Base-by-base conservation (phyloP, 2,113 vertebrate species). In the Pterocles gutturalis region DNA sequence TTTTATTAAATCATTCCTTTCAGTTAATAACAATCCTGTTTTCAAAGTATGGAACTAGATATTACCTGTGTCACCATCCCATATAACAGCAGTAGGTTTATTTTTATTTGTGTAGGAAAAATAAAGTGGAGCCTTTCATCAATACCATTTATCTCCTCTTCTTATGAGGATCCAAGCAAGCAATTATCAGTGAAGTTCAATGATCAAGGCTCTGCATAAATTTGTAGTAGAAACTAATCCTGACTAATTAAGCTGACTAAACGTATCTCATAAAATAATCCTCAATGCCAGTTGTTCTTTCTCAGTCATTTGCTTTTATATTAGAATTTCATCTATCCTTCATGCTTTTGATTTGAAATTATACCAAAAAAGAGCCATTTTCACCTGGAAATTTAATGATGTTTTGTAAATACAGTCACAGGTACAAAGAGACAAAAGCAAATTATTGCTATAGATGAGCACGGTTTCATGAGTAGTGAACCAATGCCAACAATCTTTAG, bases 231-330 rank as follows among this genome's bases (percentile, higher is more conserved):
- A 88, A 90, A 66, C 24, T 70, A 88, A 93, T 86, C 38, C 75
- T 80, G 51, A 85, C 78, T 94, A 91, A 96, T 95, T 95, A 93
- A 87, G 87, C 70, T 70, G 36, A 83, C 51, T 62, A 90, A 91
- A 79, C n/a, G 5, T 51, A 66, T 71, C 54, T 34, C 57, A 88
- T 93, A 57, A 73, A 83, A 72, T 54, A 76, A 81, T 82, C 57
- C 12, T 79, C 41, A 46, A 10, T 75, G 54, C 28, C 29, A 76
- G 34, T 41, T 61, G 53, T 76, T 91, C 25, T 85, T 89, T 84
- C 28, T 66, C 66, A 64, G 2, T 36, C 36, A 45, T 79, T 89
- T 77, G 8, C 28, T 83, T 81, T 88, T 45, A 60, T 70, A 43
- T 73, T 41, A 80, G 65, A 66, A 73, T 85, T 93, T 69, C 17